Percentiles rank a stretch among this genome's conserved stretches.
phyloP scores from a whole-genome alignment of 2,113 vertebrate species.

The Limanda limanda region DNA sequence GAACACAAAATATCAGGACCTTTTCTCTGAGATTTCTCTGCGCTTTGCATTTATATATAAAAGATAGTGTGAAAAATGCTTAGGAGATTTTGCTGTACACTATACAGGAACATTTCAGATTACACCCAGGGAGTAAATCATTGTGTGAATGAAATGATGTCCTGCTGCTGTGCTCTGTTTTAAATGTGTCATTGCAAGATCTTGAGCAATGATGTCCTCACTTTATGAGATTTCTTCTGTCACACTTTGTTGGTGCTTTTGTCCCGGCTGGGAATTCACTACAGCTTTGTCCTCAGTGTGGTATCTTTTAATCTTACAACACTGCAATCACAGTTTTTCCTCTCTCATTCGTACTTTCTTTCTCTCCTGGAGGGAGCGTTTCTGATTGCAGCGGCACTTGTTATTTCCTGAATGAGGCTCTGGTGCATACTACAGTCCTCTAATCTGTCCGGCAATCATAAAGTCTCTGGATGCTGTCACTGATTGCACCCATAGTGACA shows the following conservation, averaged over 20 bases:
- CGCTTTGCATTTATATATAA: neutral
- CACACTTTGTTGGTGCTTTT: slow-evolving; percentile 33
- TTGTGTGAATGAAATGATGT: slow-evolving; percentile 1
- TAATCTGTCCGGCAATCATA: slow-evolving; percentile 63
- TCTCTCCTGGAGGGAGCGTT: slow-evolving; percentile 30
- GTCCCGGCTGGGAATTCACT: slow-evolving; percentile 43
- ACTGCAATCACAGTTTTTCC: slow-evolving; percentile 64
- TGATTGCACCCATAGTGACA: slow-evolving; percentile 63
- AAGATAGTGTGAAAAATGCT: neutral
- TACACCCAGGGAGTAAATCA: neutral
- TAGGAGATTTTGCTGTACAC: neutral
- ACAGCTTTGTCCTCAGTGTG: slow-evolving; percentile 39
- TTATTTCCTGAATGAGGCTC: slow-evolving; percentile 56
- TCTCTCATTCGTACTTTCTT: neutral
- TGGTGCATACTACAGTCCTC: slow-evolving; percentile 64
- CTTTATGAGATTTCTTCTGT: slow-evolving; percentile 25
- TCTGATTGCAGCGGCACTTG: slow-evolving; percentile 74
- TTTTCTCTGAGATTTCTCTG: neutral
- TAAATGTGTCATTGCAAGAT: slow-evolving; percentile 3
- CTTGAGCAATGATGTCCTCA: slow-evolving; percentile 10
- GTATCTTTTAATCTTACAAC: slow-evolving; percentile 62
- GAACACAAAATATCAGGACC: neutral
- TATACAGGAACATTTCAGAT: neutral
- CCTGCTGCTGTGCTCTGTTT: slow-evolving; percentile 6
- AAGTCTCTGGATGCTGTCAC: slow-evolving; percentile 49